phyloP scores from a whole-genome alignment of 2,888 invertebrate species.

The Himalopsyche japonica region DNA sequence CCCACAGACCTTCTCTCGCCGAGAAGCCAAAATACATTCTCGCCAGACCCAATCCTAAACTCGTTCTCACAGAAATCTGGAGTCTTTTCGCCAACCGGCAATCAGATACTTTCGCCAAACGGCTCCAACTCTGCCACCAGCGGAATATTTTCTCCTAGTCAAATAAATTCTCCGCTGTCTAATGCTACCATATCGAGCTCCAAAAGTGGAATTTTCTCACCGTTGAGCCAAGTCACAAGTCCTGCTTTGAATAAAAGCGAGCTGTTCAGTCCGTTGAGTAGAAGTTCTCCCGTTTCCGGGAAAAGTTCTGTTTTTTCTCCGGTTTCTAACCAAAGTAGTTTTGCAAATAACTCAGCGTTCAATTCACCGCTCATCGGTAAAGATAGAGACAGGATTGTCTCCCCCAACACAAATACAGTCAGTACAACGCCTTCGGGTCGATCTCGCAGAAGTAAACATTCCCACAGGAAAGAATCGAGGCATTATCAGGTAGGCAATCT shows the following conservation, averaged over 20 bases:
- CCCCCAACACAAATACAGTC: conserved; percentile 56
- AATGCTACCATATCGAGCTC: conserved; percentile 58
- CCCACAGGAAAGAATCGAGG: conserved; percentile 67
- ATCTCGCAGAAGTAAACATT: conserved; percentile 62
- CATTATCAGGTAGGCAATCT: conserved; percentile 66
- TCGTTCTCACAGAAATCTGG: conserved; percentile 47
- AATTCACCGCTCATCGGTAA: conserved; percentile 54
- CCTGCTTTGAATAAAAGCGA: conserved; percentile 52
- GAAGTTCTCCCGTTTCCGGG: conserved; percentile 56
- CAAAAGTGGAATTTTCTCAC: conserved; percentile 59
- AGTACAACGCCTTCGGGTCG: conserved; percentile 63
- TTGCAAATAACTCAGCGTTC: conserved; percentile 45
- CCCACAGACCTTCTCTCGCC: conserved; percentile 53
- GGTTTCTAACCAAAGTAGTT: conserved; percentile 50
- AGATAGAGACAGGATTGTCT: conserved; percentile 53
- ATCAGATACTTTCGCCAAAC: conserved; percentile 57
- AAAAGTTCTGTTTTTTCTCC: conserved; percentile 57
- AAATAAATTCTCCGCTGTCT: conserved; percentile 59
- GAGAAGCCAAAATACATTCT: conserved; percentile 50
- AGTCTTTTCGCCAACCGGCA: conserved; percentile 49
- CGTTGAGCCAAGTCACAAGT: conserved; percentile 53
- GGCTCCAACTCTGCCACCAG: conserved; percentile 59
- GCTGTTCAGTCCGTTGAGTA: conserved; percentile 55
- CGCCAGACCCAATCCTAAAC: conserved; percentile 46
- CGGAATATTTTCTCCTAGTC: conserved; percentile 60